Conservation (phyloP, 2,113 vertebrate genomes). For the Syrmaticus mikado region DNA sequence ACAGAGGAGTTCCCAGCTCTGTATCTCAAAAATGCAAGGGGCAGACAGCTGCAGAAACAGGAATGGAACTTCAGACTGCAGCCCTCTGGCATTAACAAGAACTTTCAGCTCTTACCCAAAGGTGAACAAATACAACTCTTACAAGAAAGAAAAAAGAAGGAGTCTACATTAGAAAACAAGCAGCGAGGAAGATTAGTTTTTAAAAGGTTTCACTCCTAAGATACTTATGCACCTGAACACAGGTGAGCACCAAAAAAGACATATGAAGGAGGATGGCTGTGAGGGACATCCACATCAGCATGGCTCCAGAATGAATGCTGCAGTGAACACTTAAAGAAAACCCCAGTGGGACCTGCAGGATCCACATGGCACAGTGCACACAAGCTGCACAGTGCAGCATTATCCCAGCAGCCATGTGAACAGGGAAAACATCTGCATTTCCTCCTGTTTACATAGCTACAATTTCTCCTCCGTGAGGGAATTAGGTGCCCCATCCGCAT, state of each 20-base stretch:
- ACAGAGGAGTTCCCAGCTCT: background rate
- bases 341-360: background rate
- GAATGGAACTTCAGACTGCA: background rate
- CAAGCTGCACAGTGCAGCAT: slow-evolving; percentile 8
- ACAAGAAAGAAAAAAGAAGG: background rate
- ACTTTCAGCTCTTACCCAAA: background rate
- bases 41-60: background rate
- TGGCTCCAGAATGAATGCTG: slow-evolving; percentile 45
- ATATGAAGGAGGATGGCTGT: background rate
- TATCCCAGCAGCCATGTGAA: slow-evolving; percentile 20
- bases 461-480: slow-evolving; percentile 19
- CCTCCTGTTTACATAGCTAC: slow-evolving; percentile 30
- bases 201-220: background rate
- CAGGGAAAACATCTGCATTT: slow-evolving; percentile 48
- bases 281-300: background rate
- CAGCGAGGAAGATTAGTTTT: background rate
- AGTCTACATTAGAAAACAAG: background rate
- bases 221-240: background rate
- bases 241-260: background rate
- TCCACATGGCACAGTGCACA: background rate
- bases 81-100: background rate
- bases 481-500: background rate
- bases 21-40: background rate
- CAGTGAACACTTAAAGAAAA: background rate
- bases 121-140: background rate